These are phyloP conservation scores for Oegoconia quadripuncta DNA, from an alignment of 2,888 invertebrate species.

Conservation along the genomic window DNA sequence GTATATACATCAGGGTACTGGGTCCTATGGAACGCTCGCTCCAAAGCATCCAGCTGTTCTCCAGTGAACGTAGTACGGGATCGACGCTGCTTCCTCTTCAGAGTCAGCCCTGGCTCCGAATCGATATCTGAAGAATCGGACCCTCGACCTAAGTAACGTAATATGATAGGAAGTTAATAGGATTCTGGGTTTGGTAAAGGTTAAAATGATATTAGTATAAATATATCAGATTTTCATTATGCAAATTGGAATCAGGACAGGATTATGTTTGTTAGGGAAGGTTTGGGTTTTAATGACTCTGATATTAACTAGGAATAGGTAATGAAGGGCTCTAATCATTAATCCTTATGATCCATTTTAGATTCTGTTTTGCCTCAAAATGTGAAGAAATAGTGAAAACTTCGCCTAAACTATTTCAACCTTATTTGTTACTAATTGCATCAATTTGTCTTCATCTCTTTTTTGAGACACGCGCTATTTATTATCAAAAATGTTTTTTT, in stretches of 20 bases:
- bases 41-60: slow-evolving; percentile 94
- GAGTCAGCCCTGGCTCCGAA: slow-evolving; percentile 92
- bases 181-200: background rate
- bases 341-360: too few relatives aligned
- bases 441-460: slow-evolving; percentile 72
- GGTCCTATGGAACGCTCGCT: slow-evolving; percentile 94
- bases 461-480: slow-evolving; percentile 67
- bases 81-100: slow-evolving; percentile 94
- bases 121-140: slow-evolving; percentile 87
- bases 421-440: slow-evolving; percentile 30
- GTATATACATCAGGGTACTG: slow-evolving; percentile 98
- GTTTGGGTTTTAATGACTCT: too few relatives aligned
- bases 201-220: too few relatives aligned
- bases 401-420: slow-evolving; percentile 1
- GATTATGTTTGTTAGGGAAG: too few relatives aligned
- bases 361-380: too few relatives aligned
- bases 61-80: slow-evolving; percentile 97
- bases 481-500: slow-evolving; percentile 63
- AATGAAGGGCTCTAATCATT: too few relatives aligned
- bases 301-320: too few relatives aligned
- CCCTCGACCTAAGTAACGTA: slow-evolving; percentile 50
- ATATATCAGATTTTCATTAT: too few relatives aligned
- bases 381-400: too few relatives aligned
- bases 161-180: background rate
- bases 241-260: too few relatives aligned